Percentiles rank a stretch among this genome's conserved stretches.
Conservation (phyloP, 2,113 vertebrate genomes). For the Macrotus californicus region DNA sequence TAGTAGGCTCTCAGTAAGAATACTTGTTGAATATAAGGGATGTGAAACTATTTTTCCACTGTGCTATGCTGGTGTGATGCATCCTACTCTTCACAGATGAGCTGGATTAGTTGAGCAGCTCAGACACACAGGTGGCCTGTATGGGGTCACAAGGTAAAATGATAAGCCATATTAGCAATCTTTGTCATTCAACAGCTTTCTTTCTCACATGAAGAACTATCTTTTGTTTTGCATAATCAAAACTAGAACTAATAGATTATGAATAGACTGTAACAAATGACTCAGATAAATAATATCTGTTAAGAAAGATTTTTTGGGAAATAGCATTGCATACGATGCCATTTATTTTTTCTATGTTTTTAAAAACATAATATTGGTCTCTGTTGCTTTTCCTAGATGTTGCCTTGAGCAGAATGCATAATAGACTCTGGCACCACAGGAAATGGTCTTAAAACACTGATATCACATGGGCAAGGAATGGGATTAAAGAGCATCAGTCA, state of each 20-base stretch:
- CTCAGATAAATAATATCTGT: neutral
- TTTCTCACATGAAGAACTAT: neutral
- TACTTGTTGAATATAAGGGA: neutral
- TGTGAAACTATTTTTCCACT: neutral
- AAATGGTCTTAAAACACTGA: neutral
- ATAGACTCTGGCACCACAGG: neutral
- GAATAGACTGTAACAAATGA: conserved; percentile 5
- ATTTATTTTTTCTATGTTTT: neutral
- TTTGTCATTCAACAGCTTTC: neutral
- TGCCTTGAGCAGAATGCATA: neutral
- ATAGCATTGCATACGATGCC: neutral
- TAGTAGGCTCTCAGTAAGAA: neutral
- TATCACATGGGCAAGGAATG: neutral
- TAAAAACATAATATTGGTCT: neutral
- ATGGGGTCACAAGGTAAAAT: neutral
- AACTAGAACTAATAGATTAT: neutral
- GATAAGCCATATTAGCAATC: neutral
- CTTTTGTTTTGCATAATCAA: neutral
- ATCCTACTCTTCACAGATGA: neutral
- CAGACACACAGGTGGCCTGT: neutral
- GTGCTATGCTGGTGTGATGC: neutral
- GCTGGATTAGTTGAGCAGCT: neutral
- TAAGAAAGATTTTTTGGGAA: neutral
- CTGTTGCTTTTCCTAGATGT: neutral
- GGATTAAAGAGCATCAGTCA: neutral